Percentiles rank a stretch among this genome's conserved stretches.
phyloP scores from a whole-genome alignment of 30 jellyfish, hydroid and myxozoan species.

The Hydractinia symbiolongicarpus region DNA sequence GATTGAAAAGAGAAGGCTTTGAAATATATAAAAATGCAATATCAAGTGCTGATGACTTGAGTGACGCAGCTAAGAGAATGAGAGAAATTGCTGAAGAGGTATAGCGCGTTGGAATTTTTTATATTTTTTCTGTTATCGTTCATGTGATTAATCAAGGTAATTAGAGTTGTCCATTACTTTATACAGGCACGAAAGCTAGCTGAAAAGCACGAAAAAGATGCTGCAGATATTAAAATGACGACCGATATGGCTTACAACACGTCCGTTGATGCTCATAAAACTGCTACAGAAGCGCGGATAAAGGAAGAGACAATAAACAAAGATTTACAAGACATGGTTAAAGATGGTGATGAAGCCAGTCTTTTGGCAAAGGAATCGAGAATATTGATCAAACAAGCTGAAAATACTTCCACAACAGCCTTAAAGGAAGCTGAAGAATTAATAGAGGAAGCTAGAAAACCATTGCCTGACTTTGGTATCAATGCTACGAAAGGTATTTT shows the following conservation, averaged over 20 bases:
- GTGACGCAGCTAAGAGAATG: slow-evolving; percentile 74
- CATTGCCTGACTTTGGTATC: slow-evolving; percentile 69
- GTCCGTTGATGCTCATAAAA: slow-evolving; percentile 51
- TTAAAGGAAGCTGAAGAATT: slow-evolving; percentile 49
- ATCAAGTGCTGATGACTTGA: slow-evolving; percentile 45
- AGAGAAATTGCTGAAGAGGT: slow-evolving; percentile 93
- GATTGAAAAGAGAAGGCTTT: slow-evolving; percentile 41
- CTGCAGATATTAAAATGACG: slow-evolving; percentile 44
- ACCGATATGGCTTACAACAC: slow-evolving; percentile 58
- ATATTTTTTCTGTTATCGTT: too few relatives aligned
- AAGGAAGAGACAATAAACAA: slow-evolving; percentile 49
- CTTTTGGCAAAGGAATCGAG: slow-evolving; percentile 47
- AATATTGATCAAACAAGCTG: slow-evolving; percentile 32
- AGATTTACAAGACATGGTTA: slow-evolving; percentile 40
- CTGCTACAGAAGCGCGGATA: slow-evolving; percentile 59
- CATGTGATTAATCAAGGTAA: too few relatives aligned
- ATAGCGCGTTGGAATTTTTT: neutral
- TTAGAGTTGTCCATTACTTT: too few relatives aligned
- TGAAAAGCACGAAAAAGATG: slow-evolving; percentile 60
- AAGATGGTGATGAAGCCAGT: slow-evolving; percentile 48
- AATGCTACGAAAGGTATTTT: slow-evolving; percentile 49
- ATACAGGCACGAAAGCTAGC: slow-evolving; percentile 87
- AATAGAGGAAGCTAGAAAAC: slow-evolving; percentile 53
- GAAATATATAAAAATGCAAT: slow-evolving; percentile 35
- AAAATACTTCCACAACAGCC: slow-evolving; percentile 45